Evolutionary conservation across 2,113 vertebrate genomes (phyloP).

Genomic region (Saimiri boliviensis): DNA sequence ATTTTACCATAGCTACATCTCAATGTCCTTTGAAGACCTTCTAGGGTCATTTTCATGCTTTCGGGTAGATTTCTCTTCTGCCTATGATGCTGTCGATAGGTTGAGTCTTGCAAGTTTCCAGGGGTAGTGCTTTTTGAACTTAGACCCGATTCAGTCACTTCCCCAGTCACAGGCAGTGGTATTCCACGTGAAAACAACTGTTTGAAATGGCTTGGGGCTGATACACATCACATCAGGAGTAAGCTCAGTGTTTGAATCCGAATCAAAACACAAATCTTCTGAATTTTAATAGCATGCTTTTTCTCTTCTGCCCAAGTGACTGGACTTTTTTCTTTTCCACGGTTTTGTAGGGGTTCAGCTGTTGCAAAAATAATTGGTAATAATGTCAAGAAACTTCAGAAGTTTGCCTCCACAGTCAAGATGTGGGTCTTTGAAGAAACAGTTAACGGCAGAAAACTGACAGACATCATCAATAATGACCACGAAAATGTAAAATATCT

Average conservation of each 20-base stretch:
- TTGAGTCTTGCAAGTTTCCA: background rate
- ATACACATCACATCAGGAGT: background rate
- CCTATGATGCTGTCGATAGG: background rate
- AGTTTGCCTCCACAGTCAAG: slow-evolving; percentile 91
- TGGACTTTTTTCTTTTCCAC: background rate
- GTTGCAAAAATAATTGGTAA: slow-evolving; percentile 93
- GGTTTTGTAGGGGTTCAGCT: slow-evolving; percentile 90
- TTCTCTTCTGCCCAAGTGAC: background rate
- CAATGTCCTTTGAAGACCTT: background rate
- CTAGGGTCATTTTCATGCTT: background rate
- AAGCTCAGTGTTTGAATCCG: background rate
- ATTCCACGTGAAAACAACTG: background rate
- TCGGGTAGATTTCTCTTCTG: background rate
- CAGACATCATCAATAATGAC: slow-evolving; percentile 94
- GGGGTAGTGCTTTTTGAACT: background rate
- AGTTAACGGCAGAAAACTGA: slow-evolving; percentile 91
- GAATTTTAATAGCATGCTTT: background rate
- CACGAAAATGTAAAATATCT: slow-evolving; percentile 97
- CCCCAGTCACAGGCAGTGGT: background rate
- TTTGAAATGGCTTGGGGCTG: background rate
- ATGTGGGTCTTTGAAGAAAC: slow-evolving; percentile 97
- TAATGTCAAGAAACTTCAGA: slow-evolving; percentile 88
- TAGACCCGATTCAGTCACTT: background rate
- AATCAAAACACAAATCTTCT: background rate
- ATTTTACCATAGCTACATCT: background rate